Evolutionary conservation across 2,113 vertebrate genomes (phyloP).

Genomic region (Albula glossodonta): DNA sequence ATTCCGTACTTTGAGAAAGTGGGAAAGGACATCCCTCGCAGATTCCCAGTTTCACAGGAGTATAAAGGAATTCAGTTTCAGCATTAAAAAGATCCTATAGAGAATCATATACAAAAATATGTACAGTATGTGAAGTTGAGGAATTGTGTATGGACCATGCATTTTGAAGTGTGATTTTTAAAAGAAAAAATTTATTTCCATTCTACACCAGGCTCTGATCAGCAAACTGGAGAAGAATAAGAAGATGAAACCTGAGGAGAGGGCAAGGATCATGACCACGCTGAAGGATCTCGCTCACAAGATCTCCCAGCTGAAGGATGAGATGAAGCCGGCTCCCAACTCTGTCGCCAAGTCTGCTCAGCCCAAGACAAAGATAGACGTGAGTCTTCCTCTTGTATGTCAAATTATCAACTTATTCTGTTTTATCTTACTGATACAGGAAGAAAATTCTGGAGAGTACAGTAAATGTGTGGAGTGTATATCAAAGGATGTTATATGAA

Average conservation of each 20-base stretch:
- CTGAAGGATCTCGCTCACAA: constrained; percentile 92
- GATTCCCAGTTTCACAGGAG: not conserved
- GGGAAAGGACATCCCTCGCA: not conserved
- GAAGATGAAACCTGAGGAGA: constrained; percentile 91
- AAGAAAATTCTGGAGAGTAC: not conserved
- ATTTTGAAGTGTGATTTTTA: not conserved
- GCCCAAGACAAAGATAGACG: constrained; percentile 91
- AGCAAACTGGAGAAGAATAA: constrained; percentile 94
- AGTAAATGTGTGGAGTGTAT: not conserved
- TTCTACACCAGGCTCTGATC: constrained; percentile 82
- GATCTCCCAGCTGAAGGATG: constrained; percentile 92
- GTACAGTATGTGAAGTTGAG: not conserved
- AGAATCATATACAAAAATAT: too few relatives aligned
- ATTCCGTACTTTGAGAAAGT: too few relatives aligned
- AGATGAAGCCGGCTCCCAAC: constrained; percentile 75
- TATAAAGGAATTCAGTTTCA: not conserved
- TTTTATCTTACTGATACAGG: not conserved
- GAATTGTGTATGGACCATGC: not conserved
- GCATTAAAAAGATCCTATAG: not conserved
- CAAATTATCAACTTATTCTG: not conserved
- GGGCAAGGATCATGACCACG: constrained; percentile 96
- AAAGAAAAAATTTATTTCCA: not conserved
- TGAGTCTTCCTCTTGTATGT: constrained; percentile 53
- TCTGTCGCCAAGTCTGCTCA: constrained; percentile 72
- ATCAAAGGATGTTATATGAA: too few relatives aligned